A percentile compares a stretch with the other conserved stretches of the same genome.
Evolutionary conservation across 2,888 invertebrate genomes (phyloP).

Genomic region (Drosophila monieri): DNA sequence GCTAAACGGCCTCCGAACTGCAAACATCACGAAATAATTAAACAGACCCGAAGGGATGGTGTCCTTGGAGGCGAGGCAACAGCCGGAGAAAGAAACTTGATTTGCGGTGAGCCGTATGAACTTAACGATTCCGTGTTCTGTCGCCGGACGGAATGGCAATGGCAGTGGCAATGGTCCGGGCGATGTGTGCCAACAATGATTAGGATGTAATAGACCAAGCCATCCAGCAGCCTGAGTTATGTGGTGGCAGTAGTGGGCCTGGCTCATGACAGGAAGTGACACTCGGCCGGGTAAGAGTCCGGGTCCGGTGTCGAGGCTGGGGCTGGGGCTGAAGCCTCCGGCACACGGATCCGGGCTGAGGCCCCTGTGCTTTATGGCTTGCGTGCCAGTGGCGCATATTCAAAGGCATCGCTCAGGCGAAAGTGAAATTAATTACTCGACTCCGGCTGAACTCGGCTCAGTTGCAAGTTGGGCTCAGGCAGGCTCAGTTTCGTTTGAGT

Average conservation of each 20-base stretch:
- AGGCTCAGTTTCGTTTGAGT: conserved; percentile 8
- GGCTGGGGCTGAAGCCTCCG: neutral
- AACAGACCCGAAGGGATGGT: neutral
- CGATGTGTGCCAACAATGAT: conserved; percentile 54
- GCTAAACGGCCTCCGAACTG: neutral
- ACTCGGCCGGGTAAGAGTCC: conserved; percentile 20
- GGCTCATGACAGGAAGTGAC: conserved; percentile 55
- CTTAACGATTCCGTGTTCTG: conserved; percentile 12
- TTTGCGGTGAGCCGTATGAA: conserved; percentile 12
- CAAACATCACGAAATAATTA: conserved; percentile 1
- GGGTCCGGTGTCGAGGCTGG: neutral
- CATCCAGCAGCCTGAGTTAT: conserved; percentile 16
- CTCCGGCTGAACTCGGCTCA: conserved; percentile 51
- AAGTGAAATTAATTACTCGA: conserved; percentile 76
- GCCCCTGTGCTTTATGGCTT: conserved; percentile 46
- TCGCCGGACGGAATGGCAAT: neutral
- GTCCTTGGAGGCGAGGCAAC: neutral
- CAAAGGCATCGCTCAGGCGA: conserved; percentile 76
- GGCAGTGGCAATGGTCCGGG: neutral
- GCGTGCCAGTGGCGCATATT: conserved; percentile 69
- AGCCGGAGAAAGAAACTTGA: neutral
- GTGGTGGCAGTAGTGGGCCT: neutral
- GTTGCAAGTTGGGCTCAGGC: conserved; percentile 15
- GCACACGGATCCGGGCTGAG: neutral
- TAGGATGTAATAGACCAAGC: conserved; percentile 49